phyloP scores from a whole-genome alignment of 2,888 invertebrate genomes.

The Mythimna loreyi region DNA sequence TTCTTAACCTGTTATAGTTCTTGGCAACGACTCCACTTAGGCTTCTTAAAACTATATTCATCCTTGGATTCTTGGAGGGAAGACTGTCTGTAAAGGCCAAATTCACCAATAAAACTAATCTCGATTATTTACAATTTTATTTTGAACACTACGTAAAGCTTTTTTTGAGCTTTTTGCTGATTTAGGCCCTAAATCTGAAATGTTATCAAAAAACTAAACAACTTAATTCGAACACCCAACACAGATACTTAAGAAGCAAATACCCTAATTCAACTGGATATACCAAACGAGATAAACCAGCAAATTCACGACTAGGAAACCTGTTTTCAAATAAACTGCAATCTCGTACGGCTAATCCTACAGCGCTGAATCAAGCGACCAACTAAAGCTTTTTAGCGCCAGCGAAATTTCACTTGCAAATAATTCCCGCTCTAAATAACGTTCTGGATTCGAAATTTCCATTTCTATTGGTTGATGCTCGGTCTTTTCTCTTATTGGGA shows the following conservation, averaged over 20 bases:
- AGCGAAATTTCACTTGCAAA: constrained; percentile 59
- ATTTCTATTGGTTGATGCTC: constrained; percentile 44
- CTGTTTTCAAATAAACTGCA: constrained; percentile 50
- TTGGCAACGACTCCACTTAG: no score
- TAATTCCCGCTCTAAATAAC: constrained; percentile 52
- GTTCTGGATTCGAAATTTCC: constrained; percentile 38
- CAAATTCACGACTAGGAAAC: constrained; percentile 29
- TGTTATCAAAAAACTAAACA: neutral
- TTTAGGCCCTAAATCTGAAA: no score
- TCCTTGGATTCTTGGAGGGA: no score
- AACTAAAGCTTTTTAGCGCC: constrained; percentile 51
- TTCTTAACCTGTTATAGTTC: no score
- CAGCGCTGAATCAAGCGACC: constrained; percentile 49
- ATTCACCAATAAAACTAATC: no score
- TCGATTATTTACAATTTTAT: no score
- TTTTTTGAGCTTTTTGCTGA: no score
- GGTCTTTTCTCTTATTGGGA: constrained; percentile 35
- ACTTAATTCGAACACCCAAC: neutral
- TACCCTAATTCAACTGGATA: constrained; percentile 18
- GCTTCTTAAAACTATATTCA: no score
- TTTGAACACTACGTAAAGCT: no score
- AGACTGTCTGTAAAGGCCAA: no score
- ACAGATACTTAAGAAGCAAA: neutral
- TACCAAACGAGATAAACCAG: constrained; percentile 20
- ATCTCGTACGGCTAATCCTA: constrained; percentile 46